Evolutionary conservation across 2,113 vertebrate genomes (phyloP), one percentile per base, ranked within the genome.

Genomic region (Sterna hirundo): DNA sequence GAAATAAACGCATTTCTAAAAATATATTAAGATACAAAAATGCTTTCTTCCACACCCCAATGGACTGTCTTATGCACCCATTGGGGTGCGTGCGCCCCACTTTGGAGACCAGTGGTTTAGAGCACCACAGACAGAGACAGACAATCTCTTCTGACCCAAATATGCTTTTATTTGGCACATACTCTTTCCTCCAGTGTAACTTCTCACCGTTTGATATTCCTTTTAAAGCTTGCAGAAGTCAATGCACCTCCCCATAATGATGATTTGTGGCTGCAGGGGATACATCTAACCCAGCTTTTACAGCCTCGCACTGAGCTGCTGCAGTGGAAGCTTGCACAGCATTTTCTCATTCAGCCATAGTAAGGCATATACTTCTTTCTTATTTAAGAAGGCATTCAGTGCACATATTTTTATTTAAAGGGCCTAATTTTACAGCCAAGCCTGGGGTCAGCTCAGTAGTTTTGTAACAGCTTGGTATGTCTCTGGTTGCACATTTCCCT

Each of bases 31-130:
- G 16, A 20, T 25, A 60, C 10, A 89, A 46, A 75, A 17, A 14
- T 13, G 42, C 17, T 25, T 64, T 58, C 60, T 82, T 83, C 23
- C 47, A 70, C 15, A 58, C 5, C 4, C 3, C 61, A 90, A 4
- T 6, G 12, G 14, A 49, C 5, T 54, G 4, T 40, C 62, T 47
- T 42, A 49, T 6, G 4, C 13, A 58, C 4, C 5, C 16, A 2
- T 22, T 64, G 22, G 5, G 1, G 17, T 32, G 32, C 2, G 2
- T 12, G 26, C 17, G 49, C 17, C 8, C 54, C 3, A 3, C 36
- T 88, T 55, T 75, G 26, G 54, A 83, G 11, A 88, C 27, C 11
- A 47, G 40, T 36, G 32, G 32, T 80, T 84, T 29, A 26, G 32
- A 3, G 72, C 22, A 74, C 10, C 49, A 32, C 54, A 61, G 29